phyloP scores from a whole-genome alignment of 2,797 vertebrate species.

The Vespertilio murinus region DNA sequence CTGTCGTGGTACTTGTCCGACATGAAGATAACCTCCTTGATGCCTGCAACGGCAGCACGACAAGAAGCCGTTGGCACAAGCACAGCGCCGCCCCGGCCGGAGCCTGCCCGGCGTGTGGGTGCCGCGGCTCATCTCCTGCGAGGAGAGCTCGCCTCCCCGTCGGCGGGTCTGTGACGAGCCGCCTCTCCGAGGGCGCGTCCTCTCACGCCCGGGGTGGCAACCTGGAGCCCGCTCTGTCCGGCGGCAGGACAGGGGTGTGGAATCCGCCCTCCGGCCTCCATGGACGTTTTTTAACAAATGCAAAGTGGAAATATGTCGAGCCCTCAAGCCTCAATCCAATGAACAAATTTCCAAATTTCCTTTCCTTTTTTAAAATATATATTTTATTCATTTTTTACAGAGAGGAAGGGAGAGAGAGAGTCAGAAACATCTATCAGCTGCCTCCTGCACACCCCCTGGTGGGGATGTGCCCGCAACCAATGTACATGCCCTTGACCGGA shows the following conservation, averaged over 20 bases:
- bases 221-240: not conserved
- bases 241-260: not conserved
- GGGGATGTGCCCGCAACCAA: not conserved
- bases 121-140: no score
- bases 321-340: not conserved
- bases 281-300: not conserved
- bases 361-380: no score
- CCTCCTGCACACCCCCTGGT: no score
- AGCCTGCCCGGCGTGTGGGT: no score
- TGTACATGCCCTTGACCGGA: no score
- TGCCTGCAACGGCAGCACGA: conserved; percentile 85
- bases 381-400: no score
- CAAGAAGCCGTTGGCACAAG: not conserved
- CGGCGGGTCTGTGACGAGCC: not conserved
- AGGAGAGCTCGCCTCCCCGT: no score
- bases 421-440: no score
- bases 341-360: conserved; percentile 51
- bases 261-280: conserved; percentile 46
- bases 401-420: no score
- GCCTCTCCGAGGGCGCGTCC: not conserved
- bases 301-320: conserved; percentile 43
- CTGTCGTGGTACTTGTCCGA: conserved; percentile 94
- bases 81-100: not conserved
- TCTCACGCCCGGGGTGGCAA: not conserved
- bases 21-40: conserved; percentile 93